Evolutionary conservation across 2,113 vertebrate species (phyloP).

Genomic region (Bombycilla garrulus): DNA sequence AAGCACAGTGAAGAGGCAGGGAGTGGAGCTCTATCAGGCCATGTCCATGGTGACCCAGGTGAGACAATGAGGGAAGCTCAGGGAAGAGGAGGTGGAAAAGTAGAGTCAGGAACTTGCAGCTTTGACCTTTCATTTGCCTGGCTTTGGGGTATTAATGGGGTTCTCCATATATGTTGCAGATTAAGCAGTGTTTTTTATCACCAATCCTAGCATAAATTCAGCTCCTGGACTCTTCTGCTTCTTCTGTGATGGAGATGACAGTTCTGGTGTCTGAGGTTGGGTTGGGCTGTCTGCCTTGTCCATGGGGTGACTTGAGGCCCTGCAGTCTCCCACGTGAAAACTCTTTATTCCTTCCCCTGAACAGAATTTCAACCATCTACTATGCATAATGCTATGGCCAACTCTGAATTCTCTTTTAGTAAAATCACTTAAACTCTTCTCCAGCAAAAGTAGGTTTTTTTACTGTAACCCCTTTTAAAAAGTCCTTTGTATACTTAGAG

Average conservation of each 20-base stretch:
- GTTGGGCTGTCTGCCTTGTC: not conserved
- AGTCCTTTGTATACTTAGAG: not conserved
- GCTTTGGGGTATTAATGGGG: not conserved
- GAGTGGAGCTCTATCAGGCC: not conserved
- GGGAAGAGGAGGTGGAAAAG: not conserved
- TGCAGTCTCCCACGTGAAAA: not conserved
- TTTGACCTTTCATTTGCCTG: not conserved
- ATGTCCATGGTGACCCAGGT: accelerated
- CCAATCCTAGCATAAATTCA: not conserved
- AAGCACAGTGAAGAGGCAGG: not conserved
- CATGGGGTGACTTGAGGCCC: not conserved
- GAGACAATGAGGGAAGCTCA: not conserved
- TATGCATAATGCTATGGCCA: not conserved
- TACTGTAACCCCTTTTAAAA: not conserved
- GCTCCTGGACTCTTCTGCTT: not conserved
- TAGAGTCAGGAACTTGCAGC: not conserved
- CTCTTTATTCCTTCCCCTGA: not conserved
- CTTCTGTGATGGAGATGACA: not conserved
- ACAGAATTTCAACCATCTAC: not conserved
- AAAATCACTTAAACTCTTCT: not conserved
- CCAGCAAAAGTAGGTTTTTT: not conserved
- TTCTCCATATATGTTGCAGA: not conserved
- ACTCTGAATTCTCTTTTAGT: not conserved
- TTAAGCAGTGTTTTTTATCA: not conserved
- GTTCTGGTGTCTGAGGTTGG: not conserved